Conservation (phyloP, 2,888 invertebrate genomes). For the Neuroscelio doddi region DNA sequence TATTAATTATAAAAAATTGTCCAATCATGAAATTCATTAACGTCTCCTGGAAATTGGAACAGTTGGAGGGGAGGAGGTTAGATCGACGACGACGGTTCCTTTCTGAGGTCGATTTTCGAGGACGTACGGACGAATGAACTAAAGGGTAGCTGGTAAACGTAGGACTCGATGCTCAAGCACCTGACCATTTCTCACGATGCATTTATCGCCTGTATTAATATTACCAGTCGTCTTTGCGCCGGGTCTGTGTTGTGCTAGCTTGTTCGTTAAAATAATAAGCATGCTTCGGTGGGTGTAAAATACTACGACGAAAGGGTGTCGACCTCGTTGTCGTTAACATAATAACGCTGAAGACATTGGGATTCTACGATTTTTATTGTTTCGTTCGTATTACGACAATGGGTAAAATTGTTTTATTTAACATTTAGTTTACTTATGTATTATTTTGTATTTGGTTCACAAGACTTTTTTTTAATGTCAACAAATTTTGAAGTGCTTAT, state of each 20-base stretch:
- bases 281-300: conserved; percentile 49
- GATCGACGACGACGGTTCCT: conserved; percentile 24
- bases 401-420: no score
- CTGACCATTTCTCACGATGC: conserved; percentile 67
- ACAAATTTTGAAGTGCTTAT: no score
- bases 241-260: conserved; percentile 3
- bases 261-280: conserved; percentile 60
- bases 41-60: conserved; percentile 25
- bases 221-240: conserved; percentile 29
- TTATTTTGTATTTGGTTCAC: no score
- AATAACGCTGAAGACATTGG: no score
- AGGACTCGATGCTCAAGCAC: conserved; percentile 52
- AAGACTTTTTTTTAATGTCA: no score
- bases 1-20: no score
- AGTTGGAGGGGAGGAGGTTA: conserved; percentile 30
- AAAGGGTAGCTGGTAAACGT: conserved; percentile 15
- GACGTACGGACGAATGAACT: conserved; percentile 12
- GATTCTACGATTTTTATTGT: no score
- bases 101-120: conserved; percentile 9
- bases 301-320: conserved; percentile 22
- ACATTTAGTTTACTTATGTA: no score
- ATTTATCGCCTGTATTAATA: conserved; percentile 62
- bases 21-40: conserved; percentile 63
- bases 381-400: no score
- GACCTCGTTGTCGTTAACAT: conserved; percentile 2